Base-by-base conservation (phyloP, 2,797 vertebrate genomes). In the Schizopygopsis pylzovi region DNA sequence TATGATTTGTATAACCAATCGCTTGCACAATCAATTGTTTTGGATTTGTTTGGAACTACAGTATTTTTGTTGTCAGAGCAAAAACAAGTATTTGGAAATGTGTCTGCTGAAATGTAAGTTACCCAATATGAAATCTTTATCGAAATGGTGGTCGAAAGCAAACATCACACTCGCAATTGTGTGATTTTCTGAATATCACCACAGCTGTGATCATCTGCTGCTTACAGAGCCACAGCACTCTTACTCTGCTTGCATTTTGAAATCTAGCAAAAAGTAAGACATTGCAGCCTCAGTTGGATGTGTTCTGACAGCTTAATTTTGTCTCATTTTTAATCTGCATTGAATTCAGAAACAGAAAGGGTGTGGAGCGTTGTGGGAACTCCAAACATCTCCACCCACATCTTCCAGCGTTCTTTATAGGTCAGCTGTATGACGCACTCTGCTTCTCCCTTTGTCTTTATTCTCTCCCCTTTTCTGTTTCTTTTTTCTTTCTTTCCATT, bases 261-360 rank as follows among this genome's bases (percentile, higher is more conserved):
- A 28, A 78, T 16, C 33, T 25, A 6, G 9, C 28, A 1, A 65
- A 75, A 67, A 76, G 20, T 5, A 70, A 86, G 63, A 79, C 33
- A 39, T 83, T 82, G 56, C 28, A 45, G 85, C 85, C 79, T 90
- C 84, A 33, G 82, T 85, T 43, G 89, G 88, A 91, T 92, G 25
- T 93, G 91, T 91, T 91, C 79, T 89, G 93, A 92, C 93, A 92
- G 90, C 85, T 89, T 65, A 18, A 18, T 73, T 90, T 88, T 87
- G 85, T 87, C 85, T 92, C 85, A 80, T 78, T 92, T 92, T 94
- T 92, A 92, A 92, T 83, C 91, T 80, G 89, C 79, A 54, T 22
- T 89, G 89, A 86, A 92, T 91, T 90, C 72, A 13, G 86, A 85
- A 92, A 76, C 73, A 16, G 56, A 47, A 37, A 79, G 84, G 79